Base-by-base conservation (phyloP, 2,888 invertebrate genomes). In the Pocota personata region DNA sequence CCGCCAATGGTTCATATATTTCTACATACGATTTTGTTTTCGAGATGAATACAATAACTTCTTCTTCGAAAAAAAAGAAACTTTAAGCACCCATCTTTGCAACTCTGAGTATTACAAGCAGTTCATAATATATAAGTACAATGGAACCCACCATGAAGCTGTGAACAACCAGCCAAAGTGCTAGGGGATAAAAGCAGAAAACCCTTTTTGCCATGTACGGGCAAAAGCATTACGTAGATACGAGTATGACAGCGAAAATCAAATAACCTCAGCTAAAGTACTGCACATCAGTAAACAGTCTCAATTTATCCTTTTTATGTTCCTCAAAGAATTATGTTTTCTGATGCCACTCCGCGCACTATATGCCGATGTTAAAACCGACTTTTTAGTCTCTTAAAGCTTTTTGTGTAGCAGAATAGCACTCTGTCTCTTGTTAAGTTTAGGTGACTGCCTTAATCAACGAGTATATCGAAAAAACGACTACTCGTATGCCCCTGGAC, bases 211-310 rank as follows among this genome's bases (percentile, higher is more conserved):
- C 48, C 60, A 21, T 52, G 21, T 52, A 14, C 16, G 1, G 24
- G 40, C 19, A 12, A 30, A 58, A 58, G 67, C 21, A 32, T 37
- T 46, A 30, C 46, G 64, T 19, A 48, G 48, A 37, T 66, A 16
- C 16, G 46, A 46, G 14, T n/a, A 40, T 67, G 67, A 60, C 69
- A 62, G 71, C 32, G 55, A 78, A 71, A 78, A 71, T 71, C 69
- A 71, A 71, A 78, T 78, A 78, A 78, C 60, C 60, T 35, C 43
- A 32, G 43, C 40, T 30, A 55, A 43, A 43, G 35, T 35, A 37
- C 52, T 77, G 69, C 57, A 62, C 78, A 35, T 62, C 32, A 27
- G 62, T 52, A 55, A 78, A 55, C 35, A 55, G 32, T 78, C 78
- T 71, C 78, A 52, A 69, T 69, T 78, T 58, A 37, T 58, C 67